Base-by-base conservation (phyloP, 1,140 invertebrate genomes). In the Oryzaephilus surinamensis region DNA sequence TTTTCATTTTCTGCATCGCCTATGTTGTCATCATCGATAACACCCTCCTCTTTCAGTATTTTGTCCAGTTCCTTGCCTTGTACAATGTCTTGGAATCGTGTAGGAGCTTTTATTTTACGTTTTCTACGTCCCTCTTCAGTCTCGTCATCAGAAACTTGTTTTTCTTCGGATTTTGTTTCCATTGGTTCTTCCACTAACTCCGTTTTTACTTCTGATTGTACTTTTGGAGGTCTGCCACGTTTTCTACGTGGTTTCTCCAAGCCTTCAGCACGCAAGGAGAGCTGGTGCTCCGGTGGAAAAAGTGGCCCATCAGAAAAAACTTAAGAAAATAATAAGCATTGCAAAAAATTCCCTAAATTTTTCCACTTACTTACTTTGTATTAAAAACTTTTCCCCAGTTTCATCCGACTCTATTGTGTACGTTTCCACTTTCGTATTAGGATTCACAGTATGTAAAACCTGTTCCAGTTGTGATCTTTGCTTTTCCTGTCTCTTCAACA, bases 31-130 rank as follows among this genome's bases (percentile, higher is more conserved):
- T 71, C 76, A 48, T 79, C 78, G 34, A 74, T 76, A 2, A 81
- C 73, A 16, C 79, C 79, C 61, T 79, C 77, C 52, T 82, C 76
- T 49, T 72, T 71, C 38, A 82, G 77, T 47, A 84, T 78, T 50
- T 72, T 66, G 51, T 81, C 78, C 27, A 84, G 59, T 63, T 84
- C 80, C 62, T 79, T 79, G 1, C 79, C 80, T 68, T 74, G 76
- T 10, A 82, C 72, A 42, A 70, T 71, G 65, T 79, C 77, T 48
- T 69, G 71, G 48, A 70, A 81, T 50, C 77, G 73, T 21, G 72
- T 71, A 3, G 79, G 79, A 29, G 73, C 70, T 67, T 77, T 79
- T 40, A 77, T 69, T 51, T 69, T 63, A 29, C 72, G 63, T 49
- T 75, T 74, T 11, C 71, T 69, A 45, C 70, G 70, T n/a, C 66